Evolutionary conservation across 2,113 vertebrate genomes (phyloP).

Genomic region (Setophaga petechia): DNA sequence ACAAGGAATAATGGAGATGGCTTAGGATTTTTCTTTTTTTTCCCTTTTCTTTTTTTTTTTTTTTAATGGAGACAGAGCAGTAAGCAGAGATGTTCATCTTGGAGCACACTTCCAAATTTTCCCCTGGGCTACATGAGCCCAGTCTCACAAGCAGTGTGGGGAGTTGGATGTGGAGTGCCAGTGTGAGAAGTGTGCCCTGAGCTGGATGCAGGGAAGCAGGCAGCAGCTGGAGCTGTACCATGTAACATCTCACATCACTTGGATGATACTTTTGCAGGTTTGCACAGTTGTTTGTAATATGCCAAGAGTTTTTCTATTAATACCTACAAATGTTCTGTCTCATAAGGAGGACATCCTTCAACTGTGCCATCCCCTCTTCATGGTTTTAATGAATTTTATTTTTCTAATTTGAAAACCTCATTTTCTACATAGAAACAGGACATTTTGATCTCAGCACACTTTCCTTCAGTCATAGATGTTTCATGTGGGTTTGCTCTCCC

Average conservation of each 20-base stretch:
- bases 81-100: background rate
- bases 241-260: background rate
- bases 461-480: background rate
- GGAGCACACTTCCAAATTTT: background rate
- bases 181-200: background rate
- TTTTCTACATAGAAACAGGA: background rate
- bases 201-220: background rate
- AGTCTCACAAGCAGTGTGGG: background rate
- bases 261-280: background rate
- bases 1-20: background rate
- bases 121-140: accelerated
- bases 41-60: background rate
- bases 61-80: background rate
- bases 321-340: background rate
- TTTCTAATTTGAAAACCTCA: background rate
- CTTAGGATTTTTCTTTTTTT: background rate
- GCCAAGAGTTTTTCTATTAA: background rate
- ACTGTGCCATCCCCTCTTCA: background rate
- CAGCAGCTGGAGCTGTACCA: background rate
- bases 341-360: background rate
- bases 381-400: background rate
- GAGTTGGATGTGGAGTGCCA: accelerated
- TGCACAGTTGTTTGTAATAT: background rate
- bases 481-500: background rate
- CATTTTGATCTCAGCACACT: background rate